A percentile compares a stretch with the other conserved stretches of the same genome.
These are phyloP conservation scores for Sminthurides bifidus DNA, from an alignment of 1,140 invertebrate species.

Conservation along the genomic window DNA sequence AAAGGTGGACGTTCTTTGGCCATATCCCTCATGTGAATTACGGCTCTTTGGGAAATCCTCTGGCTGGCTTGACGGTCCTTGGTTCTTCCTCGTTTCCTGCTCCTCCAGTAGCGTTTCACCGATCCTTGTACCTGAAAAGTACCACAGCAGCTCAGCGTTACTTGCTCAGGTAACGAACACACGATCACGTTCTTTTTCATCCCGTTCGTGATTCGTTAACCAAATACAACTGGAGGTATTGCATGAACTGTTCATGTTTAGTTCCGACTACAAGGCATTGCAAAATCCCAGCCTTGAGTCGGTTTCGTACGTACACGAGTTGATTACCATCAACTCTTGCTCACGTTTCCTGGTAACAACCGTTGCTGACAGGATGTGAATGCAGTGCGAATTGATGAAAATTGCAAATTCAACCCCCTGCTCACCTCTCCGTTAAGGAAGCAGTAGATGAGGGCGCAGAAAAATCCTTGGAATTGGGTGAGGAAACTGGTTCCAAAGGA, in stretches of 20 bases:
- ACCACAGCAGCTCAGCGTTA: neutral
- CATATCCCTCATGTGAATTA: conserved; percentile 1
- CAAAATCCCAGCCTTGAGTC: neutral
- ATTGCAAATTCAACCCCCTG: neutral
- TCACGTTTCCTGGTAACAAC: conserved; percentile 1
- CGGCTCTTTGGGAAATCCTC: neutral
- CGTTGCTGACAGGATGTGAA: neutral
- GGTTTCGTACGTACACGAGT: conserved; percentile 10
- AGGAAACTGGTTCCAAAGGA: conserved; percentile 39
- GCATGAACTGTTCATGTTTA: too few relatives aligned
- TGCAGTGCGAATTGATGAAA: too few relatives aligned
- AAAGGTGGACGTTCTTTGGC: neutral
- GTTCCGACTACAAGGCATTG: too few relatives aligned
- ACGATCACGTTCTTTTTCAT: neutral
- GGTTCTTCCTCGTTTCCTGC: neutral
- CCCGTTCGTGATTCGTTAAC: too few relatives aligned
- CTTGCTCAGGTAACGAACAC: neutral
- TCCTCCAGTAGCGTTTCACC: conserved; percentile 4
- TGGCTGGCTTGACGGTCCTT: neutral
- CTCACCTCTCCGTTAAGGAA: conserved; percentile 45
- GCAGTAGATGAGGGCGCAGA: conserved; percentile 44
- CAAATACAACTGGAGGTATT: too few relatives aligned
- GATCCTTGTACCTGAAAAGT: conserved; percentile 1
- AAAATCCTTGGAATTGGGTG: conserved; percentile 43
- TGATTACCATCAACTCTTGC: too few relatives aligned